These are phyloP conservation scores for Conistra vaccinii DNA, from an alignment of 2,888 invertebrate genomes.

Conservation along the genomic window DNA sequence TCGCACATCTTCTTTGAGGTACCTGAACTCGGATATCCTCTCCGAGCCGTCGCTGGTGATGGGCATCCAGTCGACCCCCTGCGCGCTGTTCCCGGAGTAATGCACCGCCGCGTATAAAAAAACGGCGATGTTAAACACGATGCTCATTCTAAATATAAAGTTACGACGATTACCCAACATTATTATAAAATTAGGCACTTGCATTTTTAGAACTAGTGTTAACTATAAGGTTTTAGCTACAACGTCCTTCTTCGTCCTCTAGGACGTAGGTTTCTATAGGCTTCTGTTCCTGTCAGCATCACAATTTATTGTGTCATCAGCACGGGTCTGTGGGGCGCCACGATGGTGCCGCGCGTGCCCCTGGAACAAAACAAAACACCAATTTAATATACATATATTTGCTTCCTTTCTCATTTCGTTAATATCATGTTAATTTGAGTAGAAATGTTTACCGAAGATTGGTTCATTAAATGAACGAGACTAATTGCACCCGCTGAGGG, in stretches of 20 bases:
- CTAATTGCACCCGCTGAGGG: constrained; percentile 1
- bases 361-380: constrained; percentile 79
- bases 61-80: constrained; percentile 83
- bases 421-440: constrained; percentile 29
- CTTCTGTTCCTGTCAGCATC: constrained; percentile 88
- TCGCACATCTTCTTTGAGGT: constrained; percentile 68
- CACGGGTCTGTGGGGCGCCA: constrained; percentile 82
- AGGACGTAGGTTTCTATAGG: constrained; percentile 90
- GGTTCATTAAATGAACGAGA: constrained; percentile 36
- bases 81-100: constrained; percentile 80
- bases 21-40: constrained; percentile 77
- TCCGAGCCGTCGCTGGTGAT: constrained; percentile 83
- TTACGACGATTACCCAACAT: constrained; percentile 91
- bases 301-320: constrained; percentile 89
- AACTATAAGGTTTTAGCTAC: constrained; percentile 69
- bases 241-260: constrained; percentile 90
- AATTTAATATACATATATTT: constrained; percentile 36
- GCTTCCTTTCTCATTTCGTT: not conserved
- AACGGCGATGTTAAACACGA: constrained; percentile 93
- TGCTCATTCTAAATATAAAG: constrained; percentile 94
- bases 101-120: constrained; percentile 94
- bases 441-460: constrained; percentile 8
- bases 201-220: constrained; percentile 80
- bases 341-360: constrained; percentile 78
- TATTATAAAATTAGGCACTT: constrained; percentile 85